Base-by-base conservation (phyloP, 2,113 vertebrate genomes). In the Pterocles gutturalis region DNA sequence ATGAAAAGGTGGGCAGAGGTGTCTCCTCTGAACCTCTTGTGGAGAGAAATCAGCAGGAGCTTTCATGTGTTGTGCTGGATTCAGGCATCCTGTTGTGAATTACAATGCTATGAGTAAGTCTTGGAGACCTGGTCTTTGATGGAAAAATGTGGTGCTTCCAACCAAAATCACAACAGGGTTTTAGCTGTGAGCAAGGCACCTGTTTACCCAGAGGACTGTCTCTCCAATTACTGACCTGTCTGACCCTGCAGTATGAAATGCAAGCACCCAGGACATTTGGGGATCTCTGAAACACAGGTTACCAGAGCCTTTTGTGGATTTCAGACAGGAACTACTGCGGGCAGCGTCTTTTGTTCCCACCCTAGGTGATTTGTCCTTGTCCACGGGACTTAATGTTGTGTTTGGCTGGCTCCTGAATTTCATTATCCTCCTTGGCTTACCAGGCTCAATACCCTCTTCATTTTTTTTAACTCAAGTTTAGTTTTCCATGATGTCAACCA, bases 401-500 rank as follows among this genome's bases (percentile, higher is more conserved):
- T 91, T 79, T 93, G 36, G 34, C 60, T 66, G 26, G 38, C 16
- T 94, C 36, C 51, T 61, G 61, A 76, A 83, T 92, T 58, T 72
- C 51, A 60, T 78, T 89, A 84, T 31, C 26, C 31, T 76, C 16
- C 31, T 81, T 86, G 71, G 26, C 48, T 90, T 93, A 58, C 58
- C 31, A 75, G 49, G 33, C 22, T 85, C 3, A 1, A 53, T 71
- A 62, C 34, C 4, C n/a, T 33, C 54, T 86, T 90, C 24, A 41
- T 78, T 78, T 78, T 90, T 93, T 95, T n/a, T 60, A 43, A 33
- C 16, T 82, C 9, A 76, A 48, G 26, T 94, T 90, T 41, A 78
- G 64, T 76, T 95, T 95, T 95, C 83, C 65, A 21, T 90, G 8
- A 92, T 84, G 57, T 72, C 55, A 93, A 51, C 12, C 79, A 57